Base-by-base conservation (phyloP, 2,113 vertebrate genomes). In the Psettodes erumei region DNA sequence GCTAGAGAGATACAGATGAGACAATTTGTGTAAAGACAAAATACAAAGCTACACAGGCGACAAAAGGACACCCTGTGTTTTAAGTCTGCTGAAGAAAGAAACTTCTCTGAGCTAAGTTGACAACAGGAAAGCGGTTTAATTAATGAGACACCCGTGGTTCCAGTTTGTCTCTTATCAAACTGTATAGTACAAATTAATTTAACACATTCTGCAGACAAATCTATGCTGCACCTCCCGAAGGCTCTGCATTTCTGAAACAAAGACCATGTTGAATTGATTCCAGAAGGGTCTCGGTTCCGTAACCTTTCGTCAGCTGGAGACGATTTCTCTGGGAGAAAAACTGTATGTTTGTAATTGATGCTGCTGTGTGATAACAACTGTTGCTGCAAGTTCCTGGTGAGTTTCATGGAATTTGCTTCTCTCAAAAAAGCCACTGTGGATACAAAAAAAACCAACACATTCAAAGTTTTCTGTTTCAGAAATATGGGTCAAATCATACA, bases 181-280 rank as follows among this genome's bases (percentile, higher is more conserved):
- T 68, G 76, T 73, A 72, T 28, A 45, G 55, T 12, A 68, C 56
- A 75, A 81, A 82, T 74, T 10, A 81, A 81, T n/a, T 54, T 59
- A 71, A 75, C 54, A 69, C 64, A 71, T 82, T 71, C 75, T 87
- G 62, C 69, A 74, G 78, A 83, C 68, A 71, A 69, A 69, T 79
- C 61, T 60, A 63, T 74, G 76, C 78, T 80, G 76, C 77, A 79
- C 66, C 63, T 80, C 66, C 75, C 67, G 59, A 81, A 71, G 79
- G 74, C 66, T 74, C 8, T 1, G 56, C 63, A 69, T 83, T 90
- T 88, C 83, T 86, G 70, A 80, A 86, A 63, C 60, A 79, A 70
- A 81, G 71, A 67, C 48, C 3, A 51, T 11, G 47, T 51, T 60
- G 42, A 61, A 77, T 79, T 79, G 72, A 84, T 79, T 65, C 45